Evolutionary conservation across 2,888 invertebrate genomes (phyloP).

Genomic region (Dryomyza anilis): DNA sequence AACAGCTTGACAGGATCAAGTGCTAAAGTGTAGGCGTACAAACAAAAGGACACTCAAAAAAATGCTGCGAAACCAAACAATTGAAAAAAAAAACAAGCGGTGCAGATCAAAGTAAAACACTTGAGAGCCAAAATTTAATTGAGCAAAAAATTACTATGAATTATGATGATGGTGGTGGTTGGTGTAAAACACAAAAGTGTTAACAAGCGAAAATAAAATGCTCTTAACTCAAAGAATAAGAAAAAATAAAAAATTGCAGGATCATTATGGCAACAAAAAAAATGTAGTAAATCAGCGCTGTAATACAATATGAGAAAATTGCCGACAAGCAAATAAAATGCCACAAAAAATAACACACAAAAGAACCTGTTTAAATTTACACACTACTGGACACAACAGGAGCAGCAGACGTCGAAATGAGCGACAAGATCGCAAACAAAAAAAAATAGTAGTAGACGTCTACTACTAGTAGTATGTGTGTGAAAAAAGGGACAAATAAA

Average conservation of each 20-base stretch:
- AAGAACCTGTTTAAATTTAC: slow-evolving; percentile 14
- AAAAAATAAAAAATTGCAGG: background rate
- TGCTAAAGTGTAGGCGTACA: background rate
- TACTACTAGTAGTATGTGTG: background rate
- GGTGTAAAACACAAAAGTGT: slow-evolving; percentile 41
- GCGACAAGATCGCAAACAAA: slow-evolving; percentile 3
- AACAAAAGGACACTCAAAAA: background rate
- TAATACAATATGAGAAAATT: slow-evolving; percentile 36
- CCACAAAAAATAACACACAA: background rate
- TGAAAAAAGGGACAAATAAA: background rate
- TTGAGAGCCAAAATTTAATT: background rate
- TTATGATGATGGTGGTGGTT: background rate
- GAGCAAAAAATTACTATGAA: slow-evolving; percentile 15
- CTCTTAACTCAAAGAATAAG: slow-evolving; percentile 43
- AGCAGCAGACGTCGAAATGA: background rate
- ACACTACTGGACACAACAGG: slow-evolving; percentile 7
- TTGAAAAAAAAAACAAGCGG: background rate
- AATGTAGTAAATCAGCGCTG: slow-evolving; percentile 1
- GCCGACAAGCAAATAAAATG: slow-evolving; percentile 8
- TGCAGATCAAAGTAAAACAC: no score
- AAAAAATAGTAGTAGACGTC: slow-evolving; percentile 11
- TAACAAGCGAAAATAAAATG: slow-evolving; percentile 53
- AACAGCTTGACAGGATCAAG: slow-evolving; percentile 7
- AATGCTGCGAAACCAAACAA: background rate
- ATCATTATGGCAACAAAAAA: slow-evolving; percentile 14